Evolutionary conservation across 2,888 invertebrate species (phyloP).

Genomic region (Bombyx huttoni): DNA sequence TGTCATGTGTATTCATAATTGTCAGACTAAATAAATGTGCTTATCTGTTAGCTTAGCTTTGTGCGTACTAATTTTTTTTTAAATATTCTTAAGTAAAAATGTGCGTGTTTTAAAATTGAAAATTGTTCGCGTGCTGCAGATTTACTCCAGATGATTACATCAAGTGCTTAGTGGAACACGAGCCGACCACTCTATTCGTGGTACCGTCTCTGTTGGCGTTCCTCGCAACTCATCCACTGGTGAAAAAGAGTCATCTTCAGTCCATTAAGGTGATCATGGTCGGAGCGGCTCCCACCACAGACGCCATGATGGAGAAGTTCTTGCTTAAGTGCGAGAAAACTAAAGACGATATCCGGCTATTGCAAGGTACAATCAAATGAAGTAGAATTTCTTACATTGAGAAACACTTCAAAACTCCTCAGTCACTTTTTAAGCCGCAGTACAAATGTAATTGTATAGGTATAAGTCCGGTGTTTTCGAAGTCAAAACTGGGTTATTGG

Average conservation of each 20-base stretch:
- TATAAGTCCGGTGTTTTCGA: too few species aligned
- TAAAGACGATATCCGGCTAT: constrained; percentile 54
- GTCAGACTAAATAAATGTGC: too few species aligned
- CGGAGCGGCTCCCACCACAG: constrained; percentile 82
- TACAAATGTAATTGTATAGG: too few species aligned
- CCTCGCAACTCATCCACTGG: constrained; percentile 79
- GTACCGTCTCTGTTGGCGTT: constrained; percentile 85
- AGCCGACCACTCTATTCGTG: constrained; percentile 76
- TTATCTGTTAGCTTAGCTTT: too few species aligned
- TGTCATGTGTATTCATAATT: too few species aligned
- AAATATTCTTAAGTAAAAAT: too few species aligned
- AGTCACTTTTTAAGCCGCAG: too few species aligned
- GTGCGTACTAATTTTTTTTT: too few species aligned
- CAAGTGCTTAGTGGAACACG: constrained; percentile 72
- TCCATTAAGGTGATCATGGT: constrained; percentile 76
- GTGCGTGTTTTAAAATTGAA: neutral
- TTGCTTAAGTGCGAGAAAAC: constrained; percentile 69
- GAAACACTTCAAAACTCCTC: neutral
- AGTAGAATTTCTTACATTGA: neutral
- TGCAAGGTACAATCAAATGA: constrained; percentile 40
- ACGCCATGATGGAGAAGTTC: constrained; percentile 75
- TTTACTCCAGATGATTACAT: constrained; percentile 83
- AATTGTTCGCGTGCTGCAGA: constrained; percentile 19
- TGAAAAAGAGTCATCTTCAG: constrained; percentile 77
- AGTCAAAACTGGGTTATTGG: too few species aligned